Base-by-base conservation (phyloP, 2,888 invertebrate genomes). In the Eurytoma adleriae region DNA sequence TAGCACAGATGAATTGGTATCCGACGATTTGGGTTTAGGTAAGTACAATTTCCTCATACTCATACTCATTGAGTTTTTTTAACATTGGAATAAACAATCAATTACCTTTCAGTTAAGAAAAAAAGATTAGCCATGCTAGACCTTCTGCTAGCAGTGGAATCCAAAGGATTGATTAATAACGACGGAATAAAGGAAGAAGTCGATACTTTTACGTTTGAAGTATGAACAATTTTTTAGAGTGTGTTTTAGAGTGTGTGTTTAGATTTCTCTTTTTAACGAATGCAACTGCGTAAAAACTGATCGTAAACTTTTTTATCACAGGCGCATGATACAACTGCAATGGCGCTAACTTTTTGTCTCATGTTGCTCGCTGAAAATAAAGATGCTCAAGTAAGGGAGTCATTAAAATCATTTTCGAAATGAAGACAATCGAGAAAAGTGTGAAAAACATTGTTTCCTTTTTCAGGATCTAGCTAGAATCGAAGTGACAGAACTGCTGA, bases 321-420 rank as follows among this genome's bases (percentile, higher is more conserved):
- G 92, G 93, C 94, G 0, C 94, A 94, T 84, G 94, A 94, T 79
- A 94, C 94, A 0, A 94, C 94, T 0, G 92, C 93, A 0, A 90
- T 91, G 59, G 92, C 92, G 4, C 86, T 94, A 24, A 90, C 91
- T 56, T 93, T 92, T 84, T 88, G 91, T 13, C 86, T 94, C 14
- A 85, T 72, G 48, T 86, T 92, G 61, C 84, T 94, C 20, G 93
- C 93, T 0, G 90, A 92, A 79, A 91, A 92, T 82, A 86, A 89
- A 4, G 85, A 87, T n/a, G 83, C 90, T 61, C 92, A 87, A 82
- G 87, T 86, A 27, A 71, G 12, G n/a, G 5, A 5, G 0, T 24
- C 13, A 12, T 3, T 1, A 48, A 62, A 27, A 7, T 14, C 18
- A 24, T n/a, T 52, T 27, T 2, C 20, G 20, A 24, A 67, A 64